phyloP scores from a whole-genome alignment of 2,888 invertebrate species.

The Didymodactylos carnosus region DNA sequence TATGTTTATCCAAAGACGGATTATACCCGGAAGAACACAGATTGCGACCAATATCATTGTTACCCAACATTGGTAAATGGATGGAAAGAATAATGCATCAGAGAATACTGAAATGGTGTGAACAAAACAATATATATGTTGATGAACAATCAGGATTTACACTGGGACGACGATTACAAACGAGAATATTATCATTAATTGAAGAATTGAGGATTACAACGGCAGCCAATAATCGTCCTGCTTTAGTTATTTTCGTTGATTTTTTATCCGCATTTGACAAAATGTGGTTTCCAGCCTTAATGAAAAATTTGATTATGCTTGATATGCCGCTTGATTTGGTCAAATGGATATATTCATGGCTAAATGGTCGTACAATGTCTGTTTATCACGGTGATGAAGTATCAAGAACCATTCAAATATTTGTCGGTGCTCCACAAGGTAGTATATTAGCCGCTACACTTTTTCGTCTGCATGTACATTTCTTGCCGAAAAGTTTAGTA shows the following conservation, averaged over 20 bases:
- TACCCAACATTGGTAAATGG: neutral
- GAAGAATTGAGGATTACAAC: neutral
- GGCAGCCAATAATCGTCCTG: neutral
- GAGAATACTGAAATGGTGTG: neutral
- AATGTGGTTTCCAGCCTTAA: neutral
- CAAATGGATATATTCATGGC: neutral
- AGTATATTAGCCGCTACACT: neutral
- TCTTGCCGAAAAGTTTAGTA: neutral
- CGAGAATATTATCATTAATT: neutral
- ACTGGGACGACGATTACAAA: neutral
- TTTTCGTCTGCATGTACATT: neutral
- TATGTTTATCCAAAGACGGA: neutral
- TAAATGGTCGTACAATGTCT: neutral
- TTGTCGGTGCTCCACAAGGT: neutral
- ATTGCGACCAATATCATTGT: neutral
- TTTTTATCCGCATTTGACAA: neutral
- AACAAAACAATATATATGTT: neutral
- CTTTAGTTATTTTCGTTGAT: neutral
- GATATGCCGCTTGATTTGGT: neutral
- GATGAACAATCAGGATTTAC: neutral
- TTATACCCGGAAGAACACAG: neutral
- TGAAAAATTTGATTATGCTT: neutral
- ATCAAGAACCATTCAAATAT: neutral
- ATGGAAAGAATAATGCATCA: neutral
- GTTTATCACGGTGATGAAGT: neutral